Conservation (phyloP, 2,888 invertebrate species). For the Melipona beecheii region DNA sequence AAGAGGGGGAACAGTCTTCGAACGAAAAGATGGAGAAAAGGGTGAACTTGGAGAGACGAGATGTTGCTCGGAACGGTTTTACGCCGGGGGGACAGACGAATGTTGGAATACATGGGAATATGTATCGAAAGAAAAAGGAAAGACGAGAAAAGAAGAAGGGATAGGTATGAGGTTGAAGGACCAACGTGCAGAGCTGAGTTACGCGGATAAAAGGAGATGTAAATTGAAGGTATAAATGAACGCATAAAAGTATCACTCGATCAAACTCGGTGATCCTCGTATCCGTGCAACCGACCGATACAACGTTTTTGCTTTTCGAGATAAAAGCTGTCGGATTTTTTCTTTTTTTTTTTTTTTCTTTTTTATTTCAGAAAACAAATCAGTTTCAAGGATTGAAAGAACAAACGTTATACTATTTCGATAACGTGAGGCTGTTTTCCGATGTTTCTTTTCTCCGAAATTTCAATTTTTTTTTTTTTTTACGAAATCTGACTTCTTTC, state of each 20-base stretch:
- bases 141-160: conserved; percentile 35
- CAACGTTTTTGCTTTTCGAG: not conserved
- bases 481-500: no score
- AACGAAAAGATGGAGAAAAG: conserved; percentile 62
- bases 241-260: conserved; percentile 19
- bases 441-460: not conserved
- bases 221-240: not conserved
- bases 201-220: conserved; percentile 20
- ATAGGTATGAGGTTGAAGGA: conserved; percentile 45
- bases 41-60: conserved; percentile 47
- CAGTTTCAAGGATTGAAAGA: no score
- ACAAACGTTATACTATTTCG: not conserved
- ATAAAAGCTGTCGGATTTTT: not conserved
- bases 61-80: conserved; percentile 35
- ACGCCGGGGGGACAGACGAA: conserved; percentile 22
- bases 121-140: conserved; percentile 24
- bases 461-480: not conserved
- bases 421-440: not conserved
- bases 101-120: conserved; percentile 39
- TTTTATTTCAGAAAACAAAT: no score
- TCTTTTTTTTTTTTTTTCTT: no score
- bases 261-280: not conserved
- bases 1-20: conserved; percentile 32
- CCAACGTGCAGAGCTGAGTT: conserved; percentile 31
- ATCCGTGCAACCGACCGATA: not conserved